Conservation (phyloP, 2,797 vertebrate genomes). For the Poeciliopsis gracilis region DNA sequence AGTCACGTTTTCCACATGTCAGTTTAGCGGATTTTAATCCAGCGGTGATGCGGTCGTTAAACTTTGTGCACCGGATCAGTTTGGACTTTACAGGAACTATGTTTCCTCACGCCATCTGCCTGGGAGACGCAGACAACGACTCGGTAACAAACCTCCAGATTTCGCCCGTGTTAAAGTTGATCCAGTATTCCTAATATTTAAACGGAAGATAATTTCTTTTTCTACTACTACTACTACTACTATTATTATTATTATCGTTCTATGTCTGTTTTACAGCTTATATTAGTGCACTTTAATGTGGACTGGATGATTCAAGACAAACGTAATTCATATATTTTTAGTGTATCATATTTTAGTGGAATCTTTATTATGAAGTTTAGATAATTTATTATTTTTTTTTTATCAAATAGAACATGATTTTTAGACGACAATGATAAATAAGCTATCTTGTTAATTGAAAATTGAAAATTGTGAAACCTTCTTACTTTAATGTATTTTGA, state of each 20-base stretch:
- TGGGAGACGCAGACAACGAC: constrained; percentile 96
- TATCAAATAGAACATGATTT: background rate
- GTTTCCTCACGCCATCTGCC: constrained; percentile 93
- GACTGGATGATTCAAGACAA: background rate
- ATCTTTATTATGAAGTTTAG: background rate
- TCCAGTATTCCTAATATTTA: background rate
- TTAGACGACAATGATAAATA: background rate
- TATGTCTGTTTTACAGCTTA: background rate
- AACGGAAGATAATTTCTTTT: background rate
- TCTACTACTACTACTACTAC: background rate
- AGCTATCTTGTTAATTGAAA: background rate
- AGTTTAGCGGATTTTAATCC: background rate
- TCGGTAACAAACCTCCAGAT: constrained; percentile 69
- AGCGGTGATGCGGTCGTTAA: constrained; percentile 86
- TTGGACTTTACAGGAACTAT: constrained; percentile 93
- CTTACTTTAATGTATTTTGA: background rate
- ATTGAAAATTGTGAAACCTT: background rate
- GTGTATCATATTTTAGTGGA: background rate
- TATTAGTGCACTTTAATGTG: background rate
- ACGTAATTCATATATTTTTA: background rate
- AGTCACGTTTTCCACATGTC: background rate
- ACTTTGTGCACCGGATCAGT: constrained; percentile 91
- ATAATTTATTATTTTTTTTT: background rate
- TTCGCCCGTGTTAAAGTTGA: background rate
- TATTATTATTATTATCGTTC: background rate